Base-by-base conservation (phyloP, 2,888 invertebrate genomes). In the Cataglyphis altisquamis region DNA sequence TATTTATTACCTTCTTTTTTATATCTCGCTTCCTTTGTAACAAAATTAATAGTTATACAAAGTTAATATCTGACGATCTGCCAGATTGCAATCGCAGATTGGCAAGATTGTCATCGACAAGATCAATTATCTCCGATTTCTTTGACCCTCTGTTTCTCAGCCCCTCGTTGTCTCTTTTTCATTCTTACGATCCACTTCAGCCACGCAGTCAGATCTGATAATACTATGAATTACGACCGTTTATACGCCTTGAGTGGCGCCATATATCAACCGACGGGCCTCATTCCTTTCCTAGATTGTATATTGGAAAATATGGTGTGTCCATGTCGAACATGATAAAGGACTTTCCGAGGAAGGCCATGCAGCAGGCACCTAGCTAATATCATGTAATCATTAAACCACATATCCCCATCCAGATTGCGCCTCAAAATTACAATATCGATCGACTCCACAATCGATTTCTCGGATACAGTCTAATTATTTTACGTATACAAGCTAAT, bases 211-310 rank as follows among this genome's bases (percentile, higher is more conserved):
- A 85, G 84, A 91, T 89, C 91, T 89, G 92, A 92, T 92, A 92
- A 91, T 91, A 84, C 88, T 84, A 67, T 92, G 90, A 92, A 91
- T 91, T 92, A 92, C 89, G 89, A 86, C 84, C 91, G 87, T 89
- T 92, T 91, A 91, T 88, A 86, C 87, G 83, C 89, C 91, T 91
- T 90, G 91, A 92, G 89, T 90, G 89, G 89, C 70, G 84, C 86
- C 86, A 86, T 92, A 90, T 91, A 90, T 91, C 92, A 89, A 82
- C 84, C 75, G 70, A 64, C 86, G 83, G 66, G 83, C 84, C 88
- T 88, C 88, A 87, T 89, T 89, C 87, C 90, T 91, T 90, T 87
- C 87, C 86, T 82, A 88, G 90, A 91, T 90, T 90, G 91, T 89
- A 86, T 90, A 91, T 92, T 90, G 90, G 89, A 89, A 91, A 91